Conservation (phyloP, 2,888 invertebrate genomes). For the Buathra laborator region DNA sequence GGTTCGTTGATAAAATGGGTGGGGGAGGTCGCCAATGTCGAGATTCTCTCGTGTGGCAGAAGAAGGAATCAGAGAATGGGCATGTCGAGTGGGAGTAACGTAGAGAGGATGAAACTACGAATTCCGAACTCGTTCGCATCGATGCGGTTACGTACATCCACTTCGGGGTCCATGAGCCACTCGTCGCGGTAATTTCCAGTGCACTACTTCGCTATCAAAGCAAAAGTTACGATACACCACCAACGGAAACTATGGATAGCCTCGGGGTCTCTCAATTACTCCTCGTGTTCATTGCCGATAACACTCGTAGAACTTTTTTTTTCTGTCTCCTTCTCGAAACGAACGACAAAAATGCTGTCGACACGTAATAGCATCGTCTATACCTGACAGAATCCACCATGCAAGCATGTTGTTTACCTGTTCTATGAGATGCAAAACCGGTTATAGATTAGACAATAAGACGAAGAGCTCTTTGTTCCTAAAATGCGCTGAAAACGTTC, state of each 20-base stretch:
- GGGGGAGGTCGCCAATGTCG: not conserved
- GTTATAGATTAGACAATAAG: not conserved
- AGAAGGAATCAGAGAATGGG: conserved; percentile 37
- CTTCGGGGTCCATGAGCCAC: conserved; percentile 32
- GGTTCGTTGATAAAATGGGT: conserved; percentile 21
- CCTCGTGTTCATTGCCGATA: not conserved
- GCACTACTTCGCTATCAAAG: conserved; percentile 17
- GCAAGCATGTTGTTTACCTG: not conserved
- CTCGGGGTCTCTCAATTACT: conserved; percentile 9
- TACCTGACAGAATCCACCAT: not conserved
- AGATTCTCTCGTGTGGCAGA: conserved; percentile 10
- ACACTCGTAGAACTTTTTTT: not conserved
- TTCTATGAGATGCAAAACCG: not conserved
- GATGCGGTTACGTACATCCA: conserved; percentile 59
- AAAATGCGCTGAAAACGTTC: not conserved
- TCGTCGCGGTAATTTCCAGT: conserved; percentile 41
- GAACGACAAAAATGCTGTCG: not conserved
- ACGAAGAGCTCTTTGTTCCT: not conserved
- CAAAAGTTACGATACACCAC: conserved; percentile 23
- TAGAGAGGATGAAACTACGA: conserved; percentile 44
- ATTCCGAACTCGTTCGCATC: conserved; percentile 50
- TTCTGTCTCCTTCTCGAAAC: not conserved
- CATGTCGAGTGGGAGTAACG: conserved; percentile 39
- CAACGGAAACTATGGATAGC: not conserved
- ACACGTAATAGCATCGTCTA: not conserved